Evolutionary conservation across 2,797 vertebrate species (phyloP).

Genomic region (Mycteria americana): DNA sequence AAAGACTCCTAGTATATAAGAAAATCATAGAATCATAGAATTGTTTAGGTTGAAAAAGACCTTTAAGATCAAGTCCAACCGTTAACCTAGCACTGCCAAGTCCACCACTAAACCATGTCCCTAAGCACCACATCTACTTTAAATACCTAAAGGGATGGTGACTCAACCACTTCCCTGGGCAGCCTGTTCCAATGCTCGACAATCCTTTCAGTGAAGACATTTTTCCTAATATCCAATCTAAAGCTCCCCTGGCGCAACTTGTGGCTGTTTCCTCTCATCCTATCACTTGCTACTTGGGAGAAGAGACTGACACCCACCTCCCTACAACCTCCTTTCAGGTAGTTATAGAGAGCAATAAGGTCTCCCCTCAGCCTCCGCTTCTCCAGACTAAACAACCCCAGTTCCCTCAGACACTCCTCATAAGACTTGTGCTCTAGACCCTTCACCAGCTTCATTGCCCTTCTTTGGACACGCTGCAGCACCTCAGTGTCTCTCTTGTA

Average conservation of each 20-base stretch:
- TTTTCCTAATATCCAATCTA: not conserved
- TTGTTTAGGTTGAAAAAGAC: not conserved
- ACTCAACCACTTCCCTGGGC: not conserved
- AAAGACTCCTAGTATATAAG: not conserved
- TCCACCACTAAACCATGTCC: not conserved
- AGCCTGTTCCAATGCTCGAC: accelerated
- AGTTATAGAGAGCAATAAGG: too few species aligned
- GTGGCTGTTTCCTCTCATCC: too few species aligned
- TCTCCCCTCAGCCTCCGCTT: not conserved
- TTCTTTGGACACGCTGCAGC: not conserved
- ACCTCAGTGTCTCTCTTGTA: not conserved
- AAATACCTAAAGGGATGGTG: not conserved
- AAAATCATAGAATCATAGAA: not conserved
- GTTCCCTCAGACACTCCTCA: not conserved
- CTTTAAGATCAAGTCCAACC: not conserved
- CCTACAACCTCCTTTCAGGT: too few species aligned
- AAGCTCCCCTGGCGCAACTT: not conserved
- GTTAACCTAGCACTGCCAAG: not conserved
- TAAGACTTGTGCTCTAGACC: not conserved
- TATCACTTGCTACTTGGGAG: too few species aligned
- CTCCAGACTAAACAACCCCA: not conserved
- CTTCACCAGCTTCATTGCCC: not conserved
- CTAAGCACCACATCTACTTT: not conserved
- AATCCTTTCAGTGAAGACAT: not conserved
- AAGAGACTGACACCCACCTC: too few species aligned